Base-by-base conservation (phyloP, 2,888 invertebrate genomes). In the Congeria kusceri region DNA sequence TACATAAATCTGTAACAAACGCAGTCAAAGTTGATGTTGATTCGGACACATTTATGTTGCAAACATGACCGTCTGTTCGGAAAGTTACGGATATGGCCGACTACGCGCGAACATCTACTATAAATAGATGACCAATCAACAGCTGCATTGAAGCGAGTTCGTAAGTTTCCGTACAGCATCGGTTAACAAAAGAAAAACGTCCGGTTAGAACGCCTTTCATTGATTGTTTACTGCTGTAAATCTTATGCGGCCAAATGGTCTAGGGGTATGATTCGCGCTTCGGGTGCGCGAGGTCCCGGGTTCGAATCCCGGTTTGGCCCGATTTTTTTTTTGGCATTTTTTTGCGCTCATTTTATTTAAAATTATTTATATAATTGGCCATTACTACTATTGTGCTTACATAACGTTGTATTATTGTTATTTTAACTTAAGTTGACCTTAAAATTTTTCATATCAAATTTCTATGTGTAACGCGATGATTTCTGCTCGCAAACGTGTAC, bases 251-350 rank as follows among this genome's bases (percentile, higher is more conserved):
- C 92, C 89, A 90, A 90, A 90, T 93, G 92, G 92, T 92, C 92
- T 92, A 92, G 92, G 90, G 92, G 92, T 92, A 92, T 92, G 93
- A 92, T 90, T 90, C 88, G 86, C 90, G 90, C 89, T 90, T 90
- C 90, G 90, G 90, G 90, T 90, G 89, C 90, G 90, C 86, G 90
- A 90, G 90, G 93, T 91, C 92, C 92, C 92, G 92, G 92, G 92
- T 92, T 92, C 92, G 89, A 92, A 87, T 92, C 92, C 92, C 92
- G 92, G 92, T 90, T 91, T 91, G 90, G 92, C 92, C 92, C 92
- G 20, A 68, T 71, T 78, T 73, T 79, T 84, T 74, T 69, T 49
- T 73, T 39, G 61, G 25, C 70, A 66, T 49, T 18, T 62, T 44
- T 67, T 39, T 74, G 67, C 39, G 18, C 46, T 13, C 9, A 44